Evolutionary conservation across 2,888 invertebrate genomes (phyloP), one percentile per base, ranked within the genome.

Genomic region (Brachypalpus laphriformis): DNA sequence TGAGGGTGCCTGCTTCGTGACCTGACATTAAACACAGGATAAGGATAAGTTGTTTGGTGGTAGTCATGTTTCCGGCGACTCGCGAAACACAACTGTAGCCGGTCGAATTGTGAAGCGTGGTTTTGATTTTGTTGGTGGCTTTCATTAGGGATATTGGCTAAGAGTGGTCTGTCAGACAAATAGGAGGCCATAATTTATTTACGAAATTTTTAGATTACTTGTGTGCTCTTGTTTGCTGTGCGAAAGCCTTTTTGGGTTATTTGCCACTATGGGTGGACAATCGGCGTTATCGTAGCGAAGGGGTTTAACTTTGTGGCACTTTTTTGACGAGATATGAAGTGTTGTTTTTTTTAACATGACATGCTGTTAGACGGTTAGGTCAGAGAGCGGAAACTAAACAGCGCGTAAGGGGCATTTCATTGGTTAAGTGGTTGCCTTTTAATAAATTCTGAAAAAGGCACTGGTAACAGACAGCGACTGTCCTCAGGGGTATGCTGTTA

Each of bases 1-100:
- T 80, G 45, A 85, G 80, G 68, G 40, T 57, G 40, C 22, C 20
- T 45, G 61, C 25, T 22, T 47, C 45, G 59, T 72, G 18, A 31
- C 31, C 22, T 37, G 65, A 7, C 22, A 72, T n/a, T 20, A 66
- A 16, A 18, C 16, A 59, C 18, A 66, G 51, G 28, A 65, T 37
- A 54, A 82, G 16, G 11, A 72, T n/a, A 7, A 68, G 14, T 9
- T 47, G 37, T 61, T 74, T 14, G 16, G 7, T 1, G n/a, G 18
- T 2, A 56, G n/a, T 34, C 82, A 83, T 83, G 31, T 45, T 72
- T 66, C 14, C 40, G 47, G 8, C 42, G 28, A 28, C 18, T 25
- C 51, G 22, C 31, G 18, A 34, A 28, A 16, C 18, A 40, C 59
- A 49, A 75, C 59, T 68, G 56, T 57, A 56, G 45, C 28, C 8